Conservation (phyloP, 2,888 invertebrate genomes). For the Thyatira batis region DNA sequence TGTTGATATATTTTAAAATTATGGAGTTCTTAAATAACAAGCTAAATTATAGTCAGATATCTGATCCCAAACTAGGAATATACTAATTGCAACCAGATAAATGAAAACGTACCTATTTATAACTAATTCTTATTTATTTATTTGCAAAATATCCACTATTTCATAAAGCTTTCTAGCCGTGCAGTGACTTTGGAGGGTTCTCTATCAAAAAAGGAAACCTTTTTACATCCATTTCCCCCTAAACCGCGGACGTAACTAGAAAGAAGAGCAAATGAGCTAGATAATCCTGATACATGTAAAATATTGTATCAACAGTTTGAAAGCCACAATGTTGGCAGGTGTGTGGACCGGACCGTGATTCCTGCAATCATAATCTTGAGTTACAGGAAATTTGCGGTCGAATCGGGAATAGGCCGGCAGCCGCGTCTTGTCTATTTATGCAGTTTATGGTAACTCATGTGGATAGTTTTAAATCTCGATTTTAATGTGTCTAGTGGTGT, state of each 20-base stretch:
- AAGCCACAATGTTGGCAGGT: constrained; percentile 60
- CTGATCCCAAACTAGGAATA: no score
- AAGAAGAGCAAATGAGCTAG: not conserved
- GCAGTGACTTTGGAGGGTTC: no score
- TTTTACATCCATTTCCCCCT: not conserved
- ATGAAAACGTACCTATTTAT: no score
- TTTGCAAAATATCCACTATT: no score
- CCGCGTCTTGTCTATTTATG: not conserved
- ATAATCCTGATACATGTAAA: constrained; percentile 1
- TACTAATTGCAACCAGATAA: no score
- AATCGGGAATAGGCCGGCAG: constrained; percentile 23
- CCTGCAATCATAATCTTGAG: constrained; percentile 71
- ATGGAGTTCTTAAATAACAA: no score
- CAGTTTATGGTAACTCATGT: not conserved
- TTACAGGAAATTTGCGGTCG: constrained; percentile 78
- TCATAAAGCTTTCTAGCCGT: no score
- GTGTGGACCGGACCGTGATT: constrained; percentile 70
- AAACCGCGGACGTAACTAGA: not conserved
- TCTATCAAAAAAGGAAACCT: not conserved
- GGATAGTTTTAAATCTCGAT: not conserved
- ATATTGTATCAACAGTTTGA: constrained; percentile 18
- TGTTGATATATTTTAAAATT: no score
- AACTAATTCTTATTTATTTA: no score
- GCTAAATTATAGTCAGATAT: no score
- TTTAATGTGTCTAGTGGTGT: not conserved